phyloP scores from a whole-genome alignment of 2,888 invertebrate species.

The Sinelater perroti region DNA sequence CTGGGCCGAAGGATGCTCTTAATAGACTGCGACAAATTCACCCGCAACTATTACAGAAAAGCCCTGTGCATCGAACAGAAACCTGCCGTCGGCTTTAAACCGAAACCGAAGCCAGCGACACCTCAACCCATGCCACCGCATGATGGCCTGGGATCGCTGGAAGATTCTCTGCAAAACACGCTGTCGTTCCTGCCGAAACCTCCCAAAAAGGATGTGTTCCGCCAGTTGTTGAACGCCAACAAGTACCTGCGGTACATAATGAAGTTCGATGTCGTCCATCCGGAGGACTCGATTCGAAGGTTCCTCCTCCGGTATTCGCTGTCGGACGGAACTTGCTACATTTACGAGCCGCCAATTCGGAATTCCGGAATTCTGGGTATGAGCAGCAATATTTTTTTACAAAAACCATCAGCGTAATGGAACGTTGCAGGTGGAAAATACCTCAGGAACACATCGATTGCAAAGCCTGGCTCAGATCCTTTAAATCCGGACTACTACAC shows the following conservation, averaged over 20 bases:
- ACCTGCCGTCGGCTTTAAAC: constrained; percentile 54
- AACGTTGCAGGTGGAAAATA: constrained; percentile 73
- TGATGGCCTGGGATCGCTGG: constrained; percentile 78
- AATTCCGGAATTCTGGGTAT: constrained; percentile 75
- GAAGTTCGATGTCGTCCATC: constrained; percentile 78
- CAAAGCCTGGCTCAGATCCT: constrained; percentile 74
- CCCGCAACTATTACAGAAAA: constrained; percentile 73
- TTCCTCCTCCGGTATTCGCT: constrained; percentile 82
- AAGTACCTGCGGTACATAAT: constrained; percentile 72
- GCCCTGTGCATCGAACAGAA: constrained; percentile 61
- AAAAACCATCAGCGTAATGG: not conserved
- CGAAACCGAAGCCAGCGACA: constrained; percentile 46
- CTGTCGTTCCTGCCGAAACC: constrained; percentile 74
- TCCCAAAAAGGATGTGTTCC: constrained; percentile 78
- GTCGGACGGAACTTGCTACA: constrained; percentile 77
- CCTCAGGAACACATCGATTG: constrained; percentile 70
- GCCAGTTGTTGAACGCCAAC: constrained; percentile 76
- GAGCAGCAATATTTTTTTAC: too few species aligned
- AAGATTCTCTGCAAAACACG: constrained; percentile 80
- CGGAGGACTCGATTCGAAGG: constrained; percentile 77
- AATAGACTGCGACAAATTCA: constrained; percentile 82
- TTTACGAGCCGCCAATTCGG: constrained; percentile 75
- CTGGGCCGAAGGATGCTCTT: constrained; percentile 77
- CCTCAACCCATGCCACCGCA: constrained; percentile 68
- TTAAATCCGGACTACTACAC: constrained; percentile 80